Evolutionary conservation across 2,797 vertebrate species (phyloP), one percentile per base, ranked within the genome.

Genomic region (Phaenicophaeus curvirostris): DNA sequence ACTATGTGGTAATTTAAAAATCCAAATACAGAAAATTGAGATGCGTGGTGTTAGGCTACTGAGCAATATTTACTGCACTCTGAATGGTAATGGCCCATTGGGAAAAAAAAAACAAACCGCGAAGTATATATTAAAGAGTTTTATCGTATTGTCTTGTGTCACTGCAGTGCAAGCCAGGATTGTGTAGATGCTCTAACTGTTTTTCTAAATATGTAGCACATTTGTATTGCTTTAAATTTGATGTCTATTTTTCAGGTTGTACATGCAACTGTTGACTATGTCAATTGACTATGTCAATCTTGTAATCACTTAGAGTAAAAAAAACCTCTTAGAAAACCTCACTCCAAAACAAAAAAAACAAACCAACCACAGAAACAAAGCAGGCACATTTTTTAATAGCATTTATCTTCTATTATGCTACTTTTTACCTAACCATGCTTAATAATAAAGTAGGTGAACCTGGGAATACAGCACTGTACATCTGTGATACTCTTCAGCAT

Each of bases 221-320:
- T 63, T 82, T 66, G 3, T 41, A 13, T 90, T 76, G 33, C 41
- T 87, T 79, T 3, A 57, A 59, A 57, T 77, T 57, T 39, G 20
- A 39, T 30, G 17, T 28, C 2, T 4, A 0, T 41, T 89, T 94
- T 68, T 84, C 30, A 50, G 19, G 19, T 37, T 76, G 15, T 57
- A 8, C 5, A 1, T 80, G 37, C 13, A 76, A 19, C n/a, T n/a
- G n/a, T 50, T 61, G 20, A 57, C 19, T 1, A 0, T 54, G 27
- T 59, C 74, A 76, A 19, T 50, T 61, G 20, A 57, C 19, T 1
- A 0, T 54, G 27, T 59, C 74, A 9, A 10, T 82, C 21, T 2
- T 87, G n/a, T 62, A 19, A 41, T 61, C 8, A 5, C 54, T 86
- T 59, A 15, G 19, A 23, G 46, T 48, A 48, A 48, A 23, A 48